A percentile compares a stretch with the other conserved stretches of the same genome.
Conservation (phyloP, 2,113 vertebrate genomes). For the Synchiropus splendidus region DNA sequence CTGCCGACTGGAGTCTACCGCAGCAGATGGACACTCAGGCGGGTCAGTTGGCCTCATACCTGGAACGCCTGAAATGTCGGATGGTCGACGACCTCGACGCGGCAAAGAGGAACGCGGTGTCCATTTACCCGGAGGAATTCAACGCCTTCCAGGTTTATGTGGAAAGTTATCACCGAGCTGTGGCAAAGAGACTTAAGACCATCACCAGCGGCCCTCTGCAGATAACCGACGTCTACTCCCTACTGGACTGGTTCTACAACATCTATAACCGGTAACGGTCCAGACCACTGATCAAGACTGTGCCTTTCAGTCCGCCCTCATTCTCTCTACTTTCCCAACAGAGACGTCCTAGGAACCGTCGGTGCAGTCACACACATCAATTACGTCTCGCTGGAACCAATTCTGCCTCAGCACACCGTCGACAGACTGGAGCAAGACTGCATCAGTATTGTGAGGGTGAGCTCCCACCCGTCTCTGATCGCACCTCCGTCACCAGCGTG, state of each 20-base stretch:
- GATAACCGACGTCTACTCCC: slow-evolving; percentile 76
- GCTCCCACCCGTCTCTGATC: not conserved
- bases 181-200: slow-evolving; percentile 67
- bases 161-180: slow-evolving; percentile 76
- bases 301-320: not conserved
- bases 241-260: slow-evolving; percentile 85
- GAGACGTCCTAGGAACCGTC: slow-evolving; percentile 64
- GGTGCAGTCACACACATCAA: slow-evolving; percentile 46
- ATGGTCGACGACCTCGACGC: slow-evolving; percentile 75
- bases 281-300: not conserved
- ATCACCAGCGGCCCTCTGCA: slow-evolving; percentile 64
- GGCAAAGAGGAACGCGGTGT: slow-evolving; percentile 71
- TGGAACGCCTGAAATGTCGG: slow-evolving; percentile 68
- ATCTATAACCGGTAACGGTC: slow-evolving; percentile 75
- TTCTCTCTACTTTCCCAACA: slow-evolving; percentile 13
- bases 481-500: not conserved
- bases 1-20: slow-evolving; percentile 70
- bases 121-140: slow-evolving; percentile 76
- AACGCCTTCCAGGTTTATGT: slow-evolving; percentile 75
- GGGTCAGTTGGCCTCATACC: slow-evolving; percentile 57
- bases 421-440: slow-evolving; percentile 66
- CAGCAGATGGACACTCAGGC: slow-evolving; percentile 59
- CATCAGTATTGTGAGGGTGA: slow-evolving; percentile 61
- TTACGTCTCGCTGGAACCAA: slow-evolving; percentile 53
- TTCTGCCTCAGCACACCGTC: slow-evolving; percentile 59